Evolutionary conservation across 2,888 invertebrate species (phyloP), one percentile per base, ranked within the genome.

Genomic region (Siphonodentalium dalli): DNA sequence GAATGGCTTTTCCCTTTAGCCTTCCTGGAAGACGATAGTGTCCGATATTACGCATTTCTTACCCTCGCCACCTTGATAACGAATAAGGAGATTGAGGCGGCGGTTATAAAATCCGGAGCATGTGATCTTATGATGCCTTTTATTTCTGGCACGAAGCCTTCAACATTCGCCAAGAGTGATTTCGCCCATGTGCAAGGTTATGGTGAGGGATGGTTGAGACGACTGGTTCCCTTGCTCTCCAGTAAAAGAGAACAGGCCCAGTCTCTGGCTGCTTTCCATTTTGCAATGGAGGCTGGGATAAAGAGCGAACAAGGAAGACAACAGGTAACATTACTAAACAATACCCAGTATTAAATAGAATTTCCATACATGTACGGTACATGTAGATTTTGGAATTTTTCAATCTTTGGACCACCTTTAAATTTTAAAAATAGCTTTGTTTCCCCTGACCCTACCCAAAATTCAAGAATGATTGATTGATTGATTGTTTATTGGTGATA

Each of bases 271-370:
- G 96, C 98, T 29, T 99, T 98, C 81, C 99, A 99, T 80, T 86
- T 97, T 81, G 96, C 96, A 77, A 96, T 99, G 95, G 98, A 99
- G 83, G 98, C 98, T 5, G 93, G 93, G 27, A 97, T 99, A 48
- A 98, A 98, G 81, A 91, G 94, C 71, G 79, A 79, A 40, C 80
- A 81, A 61, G 82, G 71, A 61, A 81, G 75, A 70, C 78, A 68
- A 45, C 75, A 73, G 69, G 79, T 78, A 64, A 44, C 62, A n/a
- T n/a, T n/a, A n/a, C n/a, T n/a, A n/a, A n/a, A n/a, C n/a, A n/a
- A n/a, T n/a, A n/a, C n/a, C n/a, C n/a, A n/a, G n/a, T n/a, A n/a
- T n/a, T n/a, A n/a, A n/a, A n/a, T n/a, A n/a, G n/a, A n/a, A n/a
- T n/a, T n/a, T n/a, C n/a, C n/a, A n/a, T n/a, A n/a, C n/a, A n/a